Evolutionary conservation across 2,113 vertebrate species (phyloP).

Genomic region (Muntiacus muntjak): DNA sequence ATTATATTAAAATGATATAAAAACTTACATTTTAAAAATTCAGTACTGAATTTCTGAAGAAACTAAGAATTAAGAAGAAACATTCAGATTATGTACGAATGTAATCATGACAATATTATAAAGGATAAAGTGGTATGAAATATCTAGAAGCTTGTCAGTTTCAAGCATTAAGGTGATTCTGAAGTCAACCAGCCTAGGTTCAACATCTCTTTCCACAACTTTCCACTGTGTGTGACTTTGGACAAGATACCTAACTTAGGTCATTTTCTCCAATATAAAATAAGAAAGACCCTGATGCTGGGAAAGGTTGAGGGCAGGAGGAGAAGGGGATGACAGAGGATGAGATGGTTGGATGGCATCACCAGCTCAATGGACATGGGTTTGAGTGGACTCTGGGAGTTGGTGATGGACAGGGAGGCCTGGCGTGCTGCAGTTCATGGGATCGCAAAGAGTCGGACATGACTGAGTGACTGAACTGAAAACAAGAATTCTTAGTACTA

Average conservation of each 20-base stretch:
- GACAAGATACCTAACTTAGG: background rate
- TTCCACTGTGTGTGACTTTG: background rate
- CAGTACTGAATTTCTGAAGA: background rate
- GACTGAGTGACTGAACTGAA: background rate
- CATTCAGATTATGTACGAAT: background rate
- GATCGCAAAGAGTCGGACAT: too few species aligned
- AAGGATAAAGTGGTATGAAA: background rate
- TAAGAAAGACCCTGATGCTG: background rate
- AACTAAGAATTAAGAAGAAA: conserved; percentile 29
- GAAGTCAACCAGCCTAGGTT: background rate
- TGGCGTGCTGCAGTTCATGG: too few species aligned
- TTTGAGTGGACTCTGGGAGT: too few species aligned
- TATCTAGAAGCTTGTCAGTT: background rate
- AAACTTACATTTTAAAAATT: background rate
- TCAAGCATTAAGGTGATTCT: background rate
- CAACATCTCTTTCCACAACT: background rate
- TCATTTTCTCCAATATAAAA: background rate
- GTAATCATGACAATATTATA: background rate
- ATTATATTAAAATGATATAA: background rate
- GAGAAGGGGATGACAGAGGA: too few species aligned
- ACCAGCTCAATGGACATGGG: too few species aligned
- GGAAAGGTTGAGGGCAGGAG: too few species aligned
- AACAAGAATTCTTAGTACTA: background rate
- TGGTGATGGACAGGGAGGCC: too few species aligned
- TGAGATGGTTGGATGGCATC: too few species aligned